Percentiles rank a stretch among this genome's conserved stretches.
These are phyloP conservation scores for Anhinga anhinga DNA, from an alignment of 2,113 vertebrate species.

Conservation along the genomic window DNA sequence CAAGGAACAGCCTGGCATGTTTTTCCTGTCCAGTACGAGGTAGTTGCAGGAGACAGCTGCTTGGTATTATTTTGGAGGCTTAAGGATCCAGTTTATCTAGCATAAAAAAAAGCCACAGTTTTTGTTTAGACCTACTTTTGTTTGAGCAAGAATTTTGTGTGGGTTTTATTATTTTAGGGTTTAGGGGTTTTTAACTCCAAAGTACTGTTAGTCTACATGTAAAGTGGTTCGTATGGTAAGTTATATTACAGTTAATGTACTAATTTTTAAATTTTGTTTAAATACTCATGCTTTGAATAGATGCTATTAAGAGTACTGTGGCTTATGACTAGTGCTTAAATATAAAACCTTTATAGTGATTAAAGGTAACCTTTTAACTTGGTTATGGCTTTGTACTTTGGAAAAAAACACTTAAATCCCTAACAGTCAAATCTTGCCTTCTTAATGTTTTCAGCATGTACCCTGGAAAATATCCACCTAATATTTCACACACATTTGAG, in stretches of 20 bases:
- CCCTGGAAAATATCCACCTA: constrained; percentile 61
- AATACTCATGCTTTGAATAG: background rate
- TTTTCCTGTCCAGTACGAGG: background rate
- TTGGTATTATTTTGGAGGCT: background rate
- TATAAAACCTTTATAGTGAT: background rate
- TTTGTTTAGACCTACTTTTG: background rate
- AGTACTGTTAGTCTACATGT: background rate
- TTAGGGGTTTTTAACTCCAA: background rate
- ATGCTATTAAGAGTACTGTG: background rate
- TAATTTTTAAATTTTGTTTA: background rate
- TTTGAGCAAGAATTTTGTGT: background rate
- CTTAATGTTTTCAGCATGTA: constrained; percentile 67
- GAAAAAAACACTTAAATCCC: background rate
- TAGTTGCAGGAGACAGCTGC: background rate
- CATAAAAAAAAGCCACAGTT: background rate
- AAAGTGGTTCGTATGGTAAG: background rate
- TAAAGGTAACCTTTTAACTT: constrained; percentile 37
- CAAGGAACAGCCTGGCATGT: background rate
- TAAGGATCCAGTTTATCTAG: background rate
- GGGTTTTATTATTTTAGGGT: background rate
- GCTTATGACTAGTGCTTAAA: background rate
- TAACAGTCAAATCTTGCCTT: constrained; percentile 13
- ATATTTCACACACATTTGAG: constrained; percentile 65
- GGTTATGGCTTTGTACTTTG: constrained; percentile 32
- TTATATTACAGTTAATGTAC: background rate